A percentile compares a stretch with the other conserved stretches of the same genome.
These are phyloP conservation scores for Melinaea menophilus DNA, from an alignment of 2,888 invertebrate species.

Conservation along the genomic window DNA sequence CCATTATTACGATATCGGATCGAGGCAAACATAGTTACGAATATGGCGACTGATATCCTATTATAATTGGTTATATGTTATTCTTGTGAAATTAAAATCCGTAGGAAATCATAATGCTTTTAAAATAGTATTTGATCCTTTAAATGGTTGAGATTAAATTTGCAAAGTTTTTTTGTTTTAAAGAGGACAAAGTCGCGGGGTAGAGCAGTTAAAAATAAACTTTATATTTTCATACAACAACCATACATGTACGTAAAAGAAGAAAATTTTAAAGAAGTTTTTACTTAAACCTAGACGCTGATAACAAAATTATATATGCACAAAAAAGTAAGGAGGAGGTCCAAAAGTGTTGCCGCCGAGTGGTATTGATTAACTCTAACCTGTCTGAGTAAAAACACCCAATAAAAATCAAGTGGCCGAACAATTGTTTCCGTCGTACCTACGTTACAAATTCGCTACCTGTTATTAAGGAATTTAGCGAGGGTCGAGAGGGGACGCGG, in stretches of 20 bases:
- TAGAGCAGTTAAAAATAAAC: no score
- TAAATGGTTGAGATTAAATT: no score
- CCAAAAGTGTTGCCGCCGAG: background rate
- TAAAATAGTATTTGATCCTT: no score
- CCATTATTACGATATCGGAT: background rate
- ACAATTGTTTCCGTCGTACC: conserved; percentile 17
- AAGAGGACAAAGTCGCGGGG: no score
- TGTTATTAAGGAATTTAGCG: conserved; percentile 15
- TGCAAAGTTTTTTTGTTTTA: no score
- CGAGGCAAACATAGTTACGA: background rate
- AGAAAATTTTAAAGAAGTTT: no score
- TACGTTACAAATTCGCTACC: conserved; percentile 13
- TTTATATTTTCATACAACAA: no score
- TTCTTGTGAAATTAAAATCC: no score
- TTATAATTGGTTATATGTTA: background rate
- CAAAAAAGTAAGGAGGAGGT: no score
- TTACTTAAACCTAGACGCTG: background rate
- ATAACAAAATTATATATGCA: background rate
- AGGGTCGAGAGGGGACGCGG: conserved; percentile 7
- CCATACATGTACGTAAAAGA: no score
- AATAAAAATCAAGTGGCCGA: conserved; percentile 10
- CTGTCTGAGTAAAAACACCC: background rate
- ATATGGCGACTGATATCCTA: background rate
- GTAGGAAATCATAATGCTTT: no score
- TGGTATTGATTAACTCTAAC: background rate